Evolutionary conservation across 2,797 vertebrate genomes (phyloP).

Genomic region (Malacoraja senta): DNA sequence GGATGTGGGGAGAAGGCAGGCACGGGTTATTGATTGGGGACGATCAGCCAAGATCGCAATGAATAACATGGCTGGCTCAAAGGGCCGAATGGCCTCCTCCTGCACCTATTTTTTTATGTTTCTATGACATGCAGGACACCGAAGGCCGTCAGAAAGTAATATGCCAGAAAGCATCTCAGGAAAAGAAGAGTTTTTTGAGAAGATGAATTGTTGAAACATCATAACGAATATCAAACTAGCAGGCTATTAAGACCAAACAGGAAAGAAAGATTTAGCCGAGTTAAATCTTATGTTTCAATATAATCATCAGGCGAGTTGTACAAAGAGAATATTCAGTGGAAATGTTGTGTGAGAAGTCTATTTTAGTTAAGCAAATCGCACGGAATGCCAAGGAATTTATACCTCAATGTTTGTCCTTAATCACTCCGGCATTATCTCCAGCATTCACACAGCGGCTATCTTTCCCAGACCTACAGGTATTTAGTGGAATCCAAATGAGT

Average conservation of each 20-base stretch:
- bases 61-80: too few species aligned
- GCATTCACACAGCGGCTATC: not conserved
- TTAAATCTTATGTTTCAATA: slow-evolving; percentile 21
- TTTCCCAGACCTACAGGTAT: not conserved
- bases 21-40: too few species aligned
- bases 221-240: not conserved
- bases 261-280: not conserved
- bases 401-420: not conserved
- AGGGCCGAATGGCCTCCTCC: too few species aligned
- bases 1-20: too few species aligned
- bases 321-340: slow-evolving; percentile 18
- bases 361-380: not conserved
- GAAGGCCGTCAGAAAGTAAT: not conserved
- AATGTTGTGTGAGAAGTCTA: not conserved
- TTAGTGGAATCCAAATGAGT: slow-evolving; percentile 29
- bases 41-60: too few species aligned
- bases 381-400: not conserved
- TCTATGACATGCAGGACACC: too few species aligned
- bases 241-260: slow-evolving; percentile 17
- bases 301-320: not conserved
- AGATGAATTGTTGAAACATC: not conserved
- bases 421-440: not conserved
- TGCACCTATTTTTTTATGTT: too few species aligned
- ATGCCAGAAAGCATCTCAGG: not conserved
- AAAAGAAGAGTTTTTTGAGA: not conserved